phyloP scores from a whole-genome alignment of 2,888 invertebrate species.

The Heliconius cydno region DNA sequence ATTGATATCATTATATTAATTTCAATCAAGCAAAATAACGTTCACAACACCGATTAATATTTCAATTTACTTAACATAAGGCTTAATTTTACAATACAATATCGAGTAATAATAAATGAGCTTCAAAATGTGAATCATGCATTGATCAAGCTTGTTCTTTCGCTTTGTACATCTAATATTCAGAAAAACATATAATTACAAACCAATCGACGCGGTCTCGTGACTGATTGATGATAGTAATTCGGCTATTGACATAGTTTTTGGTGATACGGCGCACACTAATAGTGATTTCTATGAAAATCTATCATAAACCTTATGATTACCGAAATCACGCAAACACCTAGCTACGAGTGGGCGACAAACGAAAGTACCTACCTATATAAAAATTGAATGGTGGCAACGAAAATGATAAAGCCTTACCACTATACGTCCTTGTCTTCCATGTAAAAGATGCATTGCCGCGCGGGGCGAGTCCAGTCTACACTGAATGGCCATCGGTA shows the following conservation, averaged over 20 bases:
- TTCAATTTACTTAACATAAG: background rate
- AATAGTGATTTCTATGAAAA: slow-evolving; percentile 40
- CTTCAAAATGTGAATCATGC: background rate
- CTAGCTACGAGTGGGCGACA: slow-evolving; percentile 16
- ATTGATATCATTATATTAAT: background rate
- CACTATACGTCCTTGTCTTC: slow-evolving; percentile 58
- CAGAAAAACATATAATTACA: slow-evolving; percentile 27
- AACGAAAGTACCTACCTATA: slow-evolving; percentile 26
- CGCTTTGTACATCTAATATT: slow-evolving; percentile 4
- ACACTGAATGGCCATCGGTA: slow-evolving; percentile 56
- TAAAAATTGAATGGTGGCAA: slow-evolving; percentile 22
- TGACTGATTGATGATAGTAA: slow-evolving; percentile 23
- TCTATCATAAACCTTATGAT: slow-evolving; percentile 42
- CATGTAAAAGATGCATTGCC: slow-evolving; percentile 69
- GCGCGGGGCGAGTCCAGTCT: slow-evolving; percentile 62
- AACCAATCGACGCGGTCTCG: slow-evolving; percentile 21
- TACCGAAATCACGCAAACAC: slow-evolving; percentile 34
- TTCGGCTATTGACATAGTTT: slow-evolving; percentile 29
- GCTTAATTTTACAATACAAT: background rate
- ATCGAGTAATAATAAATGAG: background rate
- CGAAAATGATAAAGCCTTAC: slow-evolving; percentile 48
- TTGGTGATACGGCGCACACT: slow-evolving; percentile 21
- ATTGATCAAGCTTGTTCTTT: slow-evolving; percentile 8
- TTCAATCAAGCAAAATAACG: background rate
- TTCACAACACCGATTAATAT: background rate